Conservation (phyloP, 1,140 invertebrate species). For the Probaryconus sp. region DNA sequence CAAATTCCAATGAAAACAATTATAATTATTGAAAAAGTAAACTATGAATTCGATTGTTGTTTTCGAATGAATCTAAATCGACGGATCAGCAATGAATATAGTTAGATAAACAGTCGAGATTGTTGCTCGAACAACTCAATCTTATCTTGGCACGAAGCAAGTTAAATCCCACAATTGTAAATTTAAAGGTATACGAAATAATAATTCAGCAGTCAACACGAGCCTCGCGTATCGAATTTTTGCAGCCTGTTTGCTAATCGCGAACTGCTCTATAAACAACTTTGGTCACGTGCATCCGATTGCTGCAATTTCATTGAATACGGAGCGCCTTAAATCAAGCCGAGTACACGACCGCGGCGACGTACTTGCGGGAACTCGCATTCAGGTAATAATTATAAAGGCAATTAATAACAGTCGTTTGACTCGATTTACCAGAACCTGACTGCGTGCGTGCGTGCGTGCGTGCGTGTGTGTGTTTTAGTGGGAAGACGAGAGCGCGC, state of each 20-base stretch:
- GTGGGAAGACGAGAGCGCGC: slow-evolving; percentile 13
- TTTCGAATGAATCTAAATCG: too few relatives aligned
- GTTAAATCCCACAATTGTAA: too few relatives aligned
- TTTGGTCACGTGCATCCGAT: slow-evolving; percentile 39
- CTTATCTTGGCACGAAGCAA: too few relatives aligned
- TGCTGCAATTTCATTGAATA: slow-evolving; percentile 54
- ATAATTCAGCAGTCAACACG: too few relatives aligned
- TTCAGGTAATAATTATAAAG: slow-evolving; percentile 55
- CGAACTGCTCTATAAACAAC: slow-evolving; percentile 47
- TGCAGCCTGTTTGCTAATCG: slow-evolving; percentile 26
- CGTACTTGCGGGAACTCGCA: slow-evolving; percentile 20
- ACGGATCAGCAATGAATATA: too few relatives aligned
- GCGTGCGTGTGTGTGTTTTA: slow-evolving; percentile 21
- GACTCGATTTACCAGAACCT: slow-evolving; percentile 54
- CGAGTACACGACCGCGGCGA: slow-evolving; percentile 25
- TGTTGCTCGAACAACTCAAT: too few relatives aligned
- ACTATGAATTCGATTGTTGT: too few relatives aligned
- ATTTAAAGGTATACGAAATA: too few relatives aligned
- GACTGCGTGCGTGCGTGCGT: slow-evolving; percentile 28
- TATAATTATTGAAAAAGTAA: too few relatives aligned
- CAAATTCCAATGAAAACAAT: too few relatives aligned
- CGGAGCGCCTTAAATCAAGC: slow-evolving; percentile 47
- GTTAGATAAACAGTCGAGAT: too few relatives aligned
- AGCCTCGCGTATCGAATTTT: too few relatives aligned
- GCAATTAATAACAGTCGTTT: slow-evolving; percentile 59